Conservation (phyloP, 2,888 invertebrate species). For the Atrina japonica region DNA sequence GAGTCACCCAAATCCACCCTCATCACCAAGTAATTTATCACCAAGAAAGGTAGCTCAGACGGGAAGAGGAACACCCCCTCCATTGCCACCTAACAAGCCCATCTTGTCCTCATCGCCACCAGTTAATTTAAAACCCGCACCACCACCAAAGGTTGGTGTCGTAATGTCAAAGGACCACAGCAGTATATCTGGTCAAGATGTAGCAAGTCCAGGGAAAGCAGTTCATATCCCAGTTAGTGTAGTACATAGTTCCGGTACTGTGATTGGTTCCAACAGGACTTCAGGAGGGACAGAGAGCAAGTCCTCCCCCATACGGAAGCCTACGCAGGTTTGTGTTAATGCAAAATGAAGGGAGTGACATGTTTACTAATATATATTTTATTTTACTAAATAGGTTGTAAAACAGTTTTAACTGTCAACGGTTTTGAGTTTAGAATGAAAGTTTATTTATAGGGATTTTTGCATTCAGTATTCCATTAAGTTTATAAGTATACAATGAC, state of each 20-base stretch:
- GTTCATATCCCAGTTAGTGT: conserved; percentile 75
- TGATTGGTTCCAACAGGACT: conserved; percentile 49
- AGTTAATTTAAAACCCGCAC: conserved; percentile 58
- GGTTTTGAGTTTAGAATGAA: too few species aligned
- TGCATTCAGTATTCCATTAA: too few species aligned
- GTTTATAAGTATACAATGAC: too few species aligned
- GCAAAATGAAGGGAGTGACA: conserved; percentile 69
- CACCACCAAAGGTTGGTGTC: conserved; percentile 69
- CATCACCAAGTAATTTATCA: conserved; percentile 51
- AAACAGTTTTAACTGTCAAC: too few species aligned
- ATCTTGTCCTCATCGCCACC: conserved; percentile 60
- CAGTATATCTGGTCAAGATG: conserved; percentile 53
- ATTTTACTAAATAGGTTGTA: too few species aligned
- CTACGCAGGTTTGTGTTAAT: conserved; percentile 77
- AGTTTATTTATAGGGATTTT: too few species aligned
- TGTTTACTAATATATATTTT: too few species aligned
- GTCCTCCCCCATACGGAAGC: conserved; percentile 69
- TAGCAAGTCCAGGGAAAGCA: conserved; percentile 45
- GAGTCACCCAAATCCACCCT: conserved; percentile 31
- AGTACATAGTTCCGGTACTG: conserved; percentile 57
- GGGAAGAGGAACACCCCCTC: conserved; percentile 76
- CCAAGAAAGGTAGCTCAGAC: conserved; percentile 59
- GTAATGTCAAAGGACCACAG: conserved; percentile 66
- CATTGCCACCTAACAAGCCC: conserved; percentile 79
- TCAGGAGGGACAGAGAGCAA: conserved; percentile 66